A percentile compares a stretch with the other conserved stretches of the same genome.
These are phyloP conservation scores for Drosophila kurseongensis DNA, from an alignment of 1,140 invertebrate species.

Conservation along the genomic window DNA sequence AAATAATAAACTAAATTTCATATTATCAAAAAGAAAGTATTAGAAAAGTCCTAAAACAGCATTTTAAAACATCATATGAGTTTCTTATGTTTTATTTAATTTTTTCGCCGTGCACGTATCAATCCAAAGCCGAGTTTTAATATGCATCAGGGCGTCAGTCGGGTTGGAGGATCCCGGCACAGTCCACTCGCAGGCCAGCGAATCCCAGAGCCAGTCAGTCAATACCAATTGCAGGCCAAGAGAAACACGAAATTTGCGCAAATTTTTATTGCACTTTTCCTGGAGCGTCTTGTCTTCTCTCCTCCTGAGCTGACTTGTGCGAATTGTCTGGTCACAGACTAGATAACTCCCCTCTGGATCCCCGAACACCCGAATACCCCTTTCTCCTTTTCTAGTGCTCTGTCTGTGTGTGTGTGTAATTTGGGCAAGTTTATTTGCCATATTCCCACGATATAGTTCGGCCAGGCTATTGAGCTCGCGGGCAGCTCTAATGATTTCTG, in stretches of 20 bases:
- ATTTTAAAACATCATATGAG: background rate
- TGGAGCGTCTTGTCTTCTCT: slow-evolving; percentile 62
- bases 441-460: slow-evolving; percentile 82
- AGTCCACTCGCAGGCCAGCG: slow-evolving; percentile 19
- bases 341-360: slow-evolving; percentile 15
- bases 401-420: slow-evolving; percentile 61
- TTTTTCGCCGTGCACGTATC: slow-evolving; percentile 45
- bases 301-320: slow-evolving; percentile 34
- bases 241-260: slow-evolving; percentile 82
- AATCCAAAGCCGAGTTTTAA: slow-evolving; percentile 69
- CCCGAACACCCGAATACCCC: background rate
- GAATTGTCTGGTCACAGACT: slow-evolving; percentile 59
- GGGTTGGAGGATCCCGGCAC: slow-evolving; percentile 28
- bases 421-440: slow-evolving; percentile 81
- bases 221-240: slow-evolving; percentile 81
- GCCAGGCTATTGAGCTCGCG: slow-evolving; percentile 62
- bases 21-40: background rate
- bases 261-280: slow-evolving; percentile 83
- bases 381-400: slow-evolving; percentile 23
- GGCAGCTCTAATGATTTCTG: slow-evolving; percentile 79
- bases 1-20: too few relatives aligned
- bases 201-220: slow-evolving; percentile 48
- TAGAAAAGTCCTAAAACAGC: background rate
- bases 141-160: slow-evolving; percentile 75
- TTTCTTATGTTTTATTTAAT: background rate